A percentile compares a stretch with the other conserved stretches of the same genome.
Evolutionary conservation across 1,140 invertebrate genomes (phyloP).

Genomic region (Zaprionus ghesquierei): DNA sequence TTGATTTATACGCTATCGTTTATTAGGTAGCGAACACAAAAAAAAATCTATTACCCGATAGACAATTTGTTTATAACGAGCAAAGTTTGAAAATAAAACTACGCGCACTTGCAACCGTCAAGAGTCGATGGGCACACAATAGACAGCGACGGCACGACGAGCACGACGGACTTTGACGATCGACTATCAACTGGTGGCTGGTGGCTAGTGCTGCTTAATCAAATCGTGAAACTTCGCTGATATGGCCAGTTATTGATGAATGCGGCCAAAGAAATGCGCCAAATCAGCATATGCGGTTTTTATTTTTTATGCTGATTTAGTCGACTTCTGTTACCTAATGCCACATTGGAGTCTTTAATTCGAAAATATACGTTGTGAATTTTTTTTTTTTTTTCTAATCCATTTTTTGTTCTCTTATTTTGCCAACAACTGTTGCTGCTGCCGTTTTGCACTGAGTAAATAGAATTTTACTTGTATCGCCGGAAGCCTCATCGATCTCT

Average conservation of each 20-base stretch:
- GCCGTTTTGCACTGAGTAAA: constrained; percentile 47
- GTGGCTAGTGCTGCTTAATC: not conserved
- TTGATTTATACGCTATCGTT: constrained; percentile 77
- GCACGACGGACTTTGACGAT: constrained; percentile 15
- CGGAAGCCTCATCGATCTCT: constrained; percentile 47
- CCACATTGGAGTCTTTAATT: constrained; percentile 18
- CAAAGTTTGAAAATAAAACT: constrained; percentile 30
- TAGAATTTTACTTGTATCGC: constrained; percentile 9
- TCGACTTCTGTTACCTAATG: constrained; percentile 65
- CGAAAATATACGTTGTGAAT: not conserved
- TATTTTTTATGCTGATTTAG: constrained; percentile 13
- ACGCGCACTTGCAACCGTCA: constrained; percentile 20
- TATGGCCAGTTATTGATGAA: constrained; percentile 36
- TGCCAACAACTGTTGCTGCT: constrained; percentile 19
- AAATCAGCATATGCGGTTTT: not conserved
- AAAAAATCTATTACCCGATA: constrained; percentile 50
- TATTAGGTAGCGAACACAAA: constrained; percentile 66
- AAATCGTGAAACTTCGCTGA: constrained; percentile 28
- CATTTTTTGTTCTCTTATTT: constrained; percentile 23
- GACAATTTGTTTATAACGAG: constrained; percentile 67
- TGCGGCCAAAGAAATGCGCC: constrained; percentile 10
- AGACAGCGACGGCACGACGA: constrained; percentile 14
- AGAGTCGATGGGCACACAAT: constrained; percentile 36
- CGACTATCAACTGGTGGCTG: constrained; percentile 5
- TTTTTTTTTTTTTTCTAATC: not conserved